Evolutionary conservation across 1,140 invertebrate genomes (phyloP), one percentile per base, ranked within the genome.

Genomic region (Rhyacophila brunnea): DNA sequence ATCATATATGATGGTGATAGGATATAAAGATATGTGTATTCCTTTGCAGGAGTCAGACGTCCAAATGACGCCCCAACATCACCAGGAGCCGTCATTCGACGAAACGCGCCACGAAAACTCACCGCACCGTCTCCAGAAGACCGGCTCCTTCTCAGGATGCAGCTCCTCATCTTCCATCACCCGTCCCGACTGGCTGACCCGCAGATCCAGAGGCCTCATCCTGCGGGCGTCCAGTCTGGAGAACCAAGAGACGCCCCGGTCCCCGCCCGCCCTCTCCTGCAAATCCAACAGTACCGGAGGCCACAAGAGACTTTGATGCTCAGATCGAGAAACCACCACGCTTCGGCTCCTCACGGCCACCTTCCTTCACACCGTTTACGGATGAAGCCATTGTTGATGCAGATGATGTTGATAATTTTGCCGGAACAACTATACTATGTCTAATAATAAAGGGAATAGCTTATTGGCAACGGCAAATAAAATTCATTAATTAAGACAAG

Each of bases 151-250:
- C 38, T 57, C 53, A 7, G 60, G 45, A 7, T n/a, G 42, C 45
- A 34, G 20, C 34, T 34, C 52, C 2, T 43, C 55, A 1, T 48
- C 58, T 11, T 36, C 64, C 11, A 49, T 65, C 58, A 48, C 57
- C 0, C 28, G 60, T 53, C 48, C 61, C 6, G 55, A 58, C 23
- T 60, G 57, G 60, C 45, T 71, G 23, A 52, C 70, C 6, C 66
- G 70, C 6, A 70, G 71, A n/a, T 74, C 73, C 0, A 55, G 74
- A 50, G 74, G 77, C 0, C 62, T 79, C 49, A 75, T 79, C 9
- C 68, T 78, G 0, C 70, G 75, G 20, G 77, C 77, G 0, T 71
- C 77, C 2, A 78, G 75, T 48, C 66, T 79, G 13, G 77, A 79
- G 48, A 68, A 74, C 1, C 75, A 68, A 15, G 68, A 66, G 17